A percentile compares a stretch with the other conserved stretches of the same genome.
Conservation (phyloP, 2,113 vertebrate genomes). For the Ciconia boyciana region DNA sequence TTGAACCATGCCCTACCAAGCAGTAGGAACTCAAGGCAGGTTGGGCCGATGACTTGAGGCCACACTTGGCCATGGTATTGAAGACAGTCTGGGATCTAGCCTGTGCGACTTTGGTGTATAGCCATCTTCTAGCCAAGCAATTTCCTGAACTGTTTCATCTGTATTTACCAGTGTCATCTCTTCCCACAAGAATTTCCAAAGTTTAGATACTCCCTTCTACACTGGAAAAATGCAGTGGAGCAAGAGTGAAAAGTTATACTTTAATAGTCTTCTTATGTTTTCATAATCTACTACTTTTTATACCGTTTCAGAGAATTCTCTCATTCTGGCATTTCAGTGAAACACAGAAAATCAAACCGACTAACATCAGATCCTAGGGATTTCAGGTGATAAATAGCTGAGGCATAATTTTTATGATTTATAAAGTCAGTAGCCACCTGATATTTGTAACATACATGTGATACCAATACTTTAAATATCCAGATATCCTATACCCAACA, state of each 20-base stretch:
- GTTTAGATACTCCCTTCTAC: background rate
- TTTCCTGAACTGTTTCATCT: background rate
- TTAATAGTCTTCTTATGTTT: background rate
- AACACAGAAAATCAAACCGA: background rate
- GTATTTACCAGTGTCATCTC: background rate
- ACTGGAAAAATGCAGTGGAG: background rate
- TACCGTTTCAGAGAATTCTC: background rate
- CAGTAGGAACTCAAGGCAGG: background rate
- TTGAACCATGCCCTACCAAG: background rate
- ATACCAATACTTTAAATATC: background rate
- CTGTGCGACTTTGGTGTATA: background rate
- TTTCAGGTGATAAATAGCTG: background rate
- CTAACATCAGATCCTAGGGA: background rate
- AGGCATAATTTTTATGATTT: background rate
- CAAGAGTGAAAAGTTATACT: background rate
- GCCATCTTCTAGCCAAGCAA: background rate
- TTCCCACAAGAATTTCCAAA: background rate
- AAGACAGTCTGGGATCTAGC: background rate
- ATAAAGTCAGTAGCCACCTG: background rate
- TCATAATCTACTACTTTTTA: background rate
- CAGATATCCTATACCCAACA: background rate
- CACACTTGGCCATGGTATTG: background rate
- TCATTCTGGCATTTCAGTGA: background rate
- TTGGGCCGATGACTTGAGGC: background rate
- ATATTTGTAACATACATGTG: background rate